Percentiles rank a stretch among this genome's conserved stretches.
Conservation (phyloP, 2,113 vertebrate genomes). For the Callaeas wilsoni region DNA sequence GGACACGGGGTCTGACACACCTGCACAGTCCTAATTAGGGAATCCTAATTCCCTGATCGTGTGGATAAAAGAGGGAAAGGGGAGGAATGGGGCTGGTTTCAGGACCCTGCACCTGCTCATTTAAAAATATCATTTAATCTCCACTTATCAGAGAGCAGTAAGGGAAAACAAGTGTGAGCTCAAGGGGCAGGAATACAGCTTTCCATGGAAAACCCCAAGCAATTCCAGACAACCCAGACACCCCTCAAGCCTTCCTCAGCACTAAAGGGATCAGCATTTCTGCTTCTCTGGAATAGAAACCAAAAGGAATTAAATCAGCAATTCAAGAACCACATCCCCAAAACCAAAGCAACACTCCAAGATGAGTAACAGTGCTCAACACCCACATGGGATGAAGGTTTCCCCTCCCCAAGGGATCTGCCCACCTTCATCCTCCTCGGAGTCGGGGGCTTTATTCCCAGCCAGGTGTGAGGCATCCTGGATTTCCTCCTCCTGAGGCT, state of each 20-base stretch:
- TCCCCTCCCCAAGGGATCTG: background rate
- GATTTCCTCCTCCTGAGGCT: background rate
- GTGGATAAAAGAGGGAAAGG: background rate
- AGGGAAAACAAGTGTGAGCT: background rate
- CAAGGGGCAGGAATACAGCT: background rate
- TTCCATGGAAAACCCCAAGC: background rate
- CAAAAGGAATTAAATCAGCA: background rate
- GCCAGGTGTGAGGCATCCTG: accelerated
- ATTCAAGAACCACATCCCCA: background rate
- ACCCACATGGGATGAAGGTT: accelerated
- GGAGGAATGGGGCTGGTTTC: background rate
- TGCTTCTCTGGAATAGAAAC: background rate
- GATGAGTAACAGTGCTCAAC: accelerated
- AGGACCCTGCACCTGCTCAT: background rate
- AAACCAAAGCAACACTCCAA: background rate
- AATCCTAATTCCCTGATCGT: background rate
- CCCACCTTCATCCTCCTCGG: slow-evolving; percentile 56
- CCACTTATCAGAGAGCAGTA: background rate
- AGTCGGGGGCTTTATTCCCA: background rate
- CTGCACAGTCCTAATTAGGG: background rate
- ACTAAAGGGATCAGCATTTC: background rate
- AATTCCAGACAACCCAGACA: background rate
- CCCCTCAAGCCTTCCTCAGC: background rate
- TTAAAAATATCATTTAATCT: background rate
- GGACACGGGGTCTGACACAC: background rate